Conservation (phyloP, 2,888 invertebrate species). For the Herminia tarsipennalis region DNA sequence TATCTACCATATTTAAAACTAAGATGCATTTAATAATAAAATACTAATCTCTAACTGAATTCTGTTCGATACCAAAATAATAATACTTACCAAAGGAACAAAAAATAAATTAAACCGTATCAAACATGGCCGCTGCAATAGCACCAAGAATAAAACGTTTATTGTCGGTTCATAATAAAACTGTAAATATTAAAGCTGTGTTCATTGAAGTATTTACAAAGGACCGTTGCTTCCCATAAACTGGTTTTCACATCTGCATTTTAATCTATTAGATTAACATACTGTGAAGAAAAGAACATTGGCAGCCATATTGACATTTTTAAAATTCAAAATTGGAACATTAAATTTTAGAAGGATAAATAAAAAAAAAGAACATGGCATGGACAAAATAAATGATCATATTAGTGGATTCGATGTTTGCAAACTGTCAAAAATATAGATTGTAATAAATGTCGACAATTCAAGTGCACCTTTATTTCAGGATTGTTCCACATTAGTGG, state of each 20-base stretch:
- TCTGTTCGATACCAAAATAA: neutral
- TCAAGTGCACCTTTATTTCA: too few relatives aligned
- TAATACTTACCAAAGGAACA: constrained; percentile 12
- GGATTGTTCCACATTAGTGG: too few relatives aligned
- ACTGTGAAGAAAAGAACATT: constrained; percentile 12
- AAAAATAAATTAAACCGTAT: constrained; percentile 34
- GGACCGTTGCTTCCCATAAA: constrained; percentile 47
- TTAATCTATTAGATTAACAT: constrained; percentile 45
- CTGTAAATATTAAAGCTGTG: constrained; percentile 66
- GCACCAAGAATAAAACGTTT: constrained; percentile 53
- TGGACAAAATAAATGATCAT: too few relatives aligned
- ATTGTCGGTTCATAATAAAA: constrained; percentile 65
- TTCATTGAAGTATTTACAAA: constrained; percentile 61
- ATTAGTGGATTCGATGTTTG: too few relatives aligned
- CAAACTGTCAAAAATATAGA: too few relatives aligned
- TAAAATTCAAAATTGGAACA: neutral
- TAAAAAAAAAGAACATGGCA: too few relatives aligned
- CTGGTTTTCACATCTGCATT: constrained; percentile 50
- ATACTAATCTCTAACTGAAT: too few relatives aligned
- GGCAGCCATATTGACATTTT: constrained; percentile 16
- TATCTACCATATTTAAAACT: too few relatives aligned
- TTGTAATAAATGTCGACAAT: neutral
- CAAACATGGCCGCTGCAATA: constrained; percentile 55
- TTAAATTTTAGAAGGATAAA: too few relatives aligned
- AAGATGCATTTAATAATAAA: too few relatives aligned